phyloP scores from a whole-genome alignment of 64 coral and sea anemone species.

The Orbicella faveolata region DNA sequence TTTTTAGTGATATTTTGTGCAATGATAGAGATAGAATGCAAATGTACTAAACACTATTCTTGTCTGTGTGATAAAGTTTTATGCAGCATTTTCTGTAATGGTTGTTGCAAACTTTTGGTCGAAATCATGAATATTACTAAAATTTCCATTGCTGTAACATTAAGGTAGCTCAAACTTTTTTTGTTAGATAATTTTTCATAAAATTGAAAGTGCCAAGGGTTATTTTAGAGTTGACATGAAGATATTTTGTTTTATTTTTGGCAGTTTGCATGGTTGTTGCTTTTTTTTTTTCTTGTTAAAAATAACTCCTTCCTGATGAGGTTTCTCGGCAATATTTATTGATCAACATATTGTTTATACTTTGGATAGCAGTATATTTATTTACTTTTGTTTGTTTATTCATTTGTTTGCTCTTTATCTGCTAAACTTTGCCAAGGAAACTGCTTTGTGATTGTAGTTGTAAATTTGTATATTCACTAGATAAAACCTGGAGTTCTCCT shows the following conservation, averaged over 20 bases:
- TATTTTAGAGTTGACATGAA: too few species aligned
- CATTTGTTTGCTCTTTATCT: neutral
- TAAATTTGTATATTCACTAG: neutral
- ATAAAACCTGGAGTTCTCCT: neutral
- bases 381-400: slow-evolving; percentile 2
- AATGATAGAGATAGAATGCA: neutral
- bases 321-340: neutral
- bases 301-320: neutral
- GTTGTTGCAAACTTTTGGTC: neutral
- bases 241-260: neutral
- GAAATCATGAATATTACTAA: neutral
- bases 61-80: neutral
- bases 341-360: neutral
- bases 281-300: neutral
- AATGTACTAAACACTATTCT: neutral
- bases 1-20: neutral
- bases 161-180: too few species aligned
- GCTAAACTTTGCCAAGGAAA: neutral
- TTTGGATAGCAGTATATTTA: neutral
- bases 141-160: neutral
- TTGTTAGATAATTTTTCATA: neutral
- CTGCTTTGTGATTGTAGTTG: neutral
- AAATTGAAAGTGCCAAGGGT: neutral
- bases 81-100: neutral
- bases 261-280: neutral